Evolutionary conservation across 1,140 invertebrate genomes (phyloP).

Genomic region (Cherax destructor): DNA sequence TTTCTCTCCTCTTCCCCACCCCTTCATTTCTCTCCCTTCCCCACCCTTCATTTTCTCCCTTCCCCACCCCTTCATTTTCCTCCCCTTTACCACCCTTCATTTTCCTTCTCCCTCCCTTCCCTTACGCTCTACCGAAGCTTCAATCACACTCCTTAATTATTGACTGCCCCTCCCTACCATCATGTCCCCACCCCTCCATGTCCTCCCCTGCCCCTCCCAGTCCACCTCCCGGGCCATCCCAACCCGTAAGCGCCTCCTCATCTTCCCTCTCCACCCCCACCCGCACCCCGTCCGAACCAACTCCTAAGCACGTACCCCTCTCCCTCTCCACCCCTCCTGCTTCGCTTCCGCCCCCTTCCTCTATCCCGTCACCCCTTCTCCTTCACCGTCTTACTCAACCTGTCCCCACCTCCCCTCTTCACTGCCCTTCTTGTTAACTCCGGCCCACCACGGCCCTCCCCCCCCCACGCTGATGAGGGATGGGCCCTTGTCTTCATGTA

Average conservation of each 20-base stretch:
- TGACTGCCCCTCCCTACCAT: neutral
- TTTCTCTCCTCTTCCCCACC: neutral
- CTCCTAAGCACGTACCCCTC: neutral
- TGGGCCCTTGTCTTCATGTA: neutral
- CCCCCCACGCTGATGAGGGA: neutral
- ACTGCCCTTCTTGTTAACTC: neutral
- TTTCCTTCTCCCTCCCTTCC: neutral
- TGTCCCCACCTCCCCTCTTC: neutral
- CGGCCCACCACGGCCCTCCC: too few relatives aligned
- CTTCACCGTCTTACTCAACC: neutral
- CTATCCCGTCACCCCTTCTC: neutral
- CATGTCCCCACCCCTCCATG: neutral
- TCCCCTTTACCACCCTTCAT: neutral
- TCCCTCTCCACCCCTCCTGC: neutral
- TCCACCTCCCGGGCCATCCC: neutral
- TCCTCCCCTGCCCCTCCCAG: neutral
- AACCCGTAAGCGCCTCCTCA: too few relatives aligned
- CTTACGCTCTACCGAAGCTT: slow-evolving; percentile 20
- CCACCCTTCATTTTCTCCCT: neutral
- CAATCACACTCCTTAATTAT: slow-evolving; percentile 44
- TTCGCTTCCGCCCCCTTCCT: neutral
- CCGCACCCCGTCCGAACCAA: neutral
- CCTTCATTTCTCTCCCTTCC: neutral
- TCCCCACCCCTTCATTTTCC: neutral
- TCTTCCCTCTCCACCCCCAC: neutral